Evolutionary conservation across 2,888 invertebrate genomes (phyloP).

Genomic region (Quadroppia sp.): DNA sequence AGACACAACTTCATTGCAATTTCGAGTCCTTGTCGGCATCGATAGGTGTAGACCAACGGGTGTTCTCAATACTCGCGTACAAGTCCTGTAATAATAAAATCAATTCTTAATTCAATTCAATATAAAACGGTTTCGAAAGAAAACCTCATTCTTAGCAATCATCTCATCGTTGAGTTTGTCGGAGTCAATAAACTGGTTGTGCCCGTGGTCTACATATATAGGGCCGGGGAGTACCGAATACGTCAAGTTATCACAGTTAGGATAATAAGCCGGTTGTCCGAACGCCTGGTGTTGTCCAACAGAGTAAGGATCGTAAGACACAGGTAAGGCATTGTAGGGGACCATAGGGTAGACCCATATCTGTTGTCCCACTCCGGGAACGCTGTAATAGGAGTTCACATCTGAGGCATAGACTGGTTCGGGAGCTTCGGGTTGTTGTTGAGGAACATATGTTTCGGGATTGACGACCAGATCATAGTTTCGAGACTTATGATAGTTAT

Average conservation of each 20-base stretch:
- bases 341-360: neutral
- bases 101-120: neutral
- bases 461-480: neutral
- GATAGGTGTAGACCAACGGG: slow-evolving; percentile 24
- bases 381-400: neutral
- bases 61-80: slow-evolving; percentile 18
- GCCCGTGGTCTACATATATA: neutral
- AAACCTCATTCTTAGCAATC: slow-evolving; percentile 28
- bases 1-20: slow-evolving; percentile 6
- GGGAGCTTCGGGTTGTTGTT: neutral
- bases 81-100: neutral
- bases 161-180: slow-evolving; percentile 31
- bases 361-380: neutral
- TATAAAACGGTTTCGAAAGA: neutral
- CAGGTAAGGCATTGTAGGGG: slow-evolving; percentile 21
- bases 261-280: neutral
- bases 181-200: slow-evolving; percentile 44
- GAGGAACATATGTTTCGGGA: neutral
- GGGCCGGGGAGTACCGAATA: neutral
- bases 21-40: slow-evolving; percentile 6
- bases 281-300: neutral
- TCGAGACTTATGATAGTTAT: neutral
- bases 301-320: neutral
- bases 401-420: slow-evolving; percentile 18
- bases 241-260: neutral